phyloP scores from a whole-genome alignment of 2,888 invertebrate species.

The Dioctria rufipes region DNA sequence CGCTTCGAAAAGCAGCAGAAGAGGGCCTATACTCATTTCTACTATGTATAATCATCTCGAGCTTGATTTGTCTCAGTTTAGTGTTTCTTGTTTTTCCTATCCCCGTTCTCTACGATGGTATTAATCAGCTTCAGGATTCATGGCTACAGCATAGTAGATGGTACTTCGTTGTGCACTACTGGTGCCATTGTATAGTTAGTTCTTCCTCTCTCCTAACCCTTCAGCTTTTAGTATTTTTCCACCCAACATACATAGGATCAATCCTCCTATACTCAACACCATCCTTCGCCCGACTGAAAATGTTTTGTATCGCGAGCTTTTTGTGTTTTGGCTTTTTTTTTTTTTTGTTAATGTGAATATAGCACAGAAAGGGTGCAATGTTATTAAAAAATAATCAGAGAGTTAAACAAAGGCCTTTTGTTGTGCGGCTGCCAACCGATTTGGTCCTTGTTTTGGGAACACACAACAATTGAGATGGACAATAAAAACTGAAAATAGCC shows the following conservation, averaged over 20 bases:
- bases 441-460: slow-evolving; percentile 46
- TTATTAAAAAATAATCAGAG: slow-evolving; percentile 53
- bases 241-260: neutral
- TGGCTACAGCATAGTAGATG: too few relatives aligned
- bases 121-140: too few relatives aligned
- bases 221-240: too few relatives aligned
- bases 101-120: too few relatives aligned
- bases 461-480: slow-evolving; percentile 39
- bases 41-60: too few relatives aligned
- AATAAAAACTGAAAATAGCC: slow-evolving; percentile 51
- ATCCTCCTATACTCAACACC: neutral
- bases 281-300: neutral
- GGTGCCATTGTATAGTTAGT: too few relatives aligned
- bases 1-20: too few relatives aligned
- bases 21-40: too few relatives aligned
- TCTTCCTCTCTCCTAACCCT: neutral
- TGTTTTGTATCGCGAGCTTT: slow-evolving; percentile 39
- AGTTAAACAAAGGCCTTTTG: slow-evolving; percentile 51
- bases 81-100: too few relatives aligned
- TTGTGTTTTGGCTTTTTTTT: slow-evolving; percentile 4
- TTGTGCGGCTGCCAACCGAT: slow-evolving; percentile 45
- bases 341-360: slow-evolving; percentile 27
- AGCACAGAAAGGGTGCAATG: slow-evolving; percentile 40
- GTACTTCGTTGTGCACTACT: neutral
- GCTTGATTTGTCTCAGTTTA: too few relatives aligned